Evolutionary conservation across 1,140 invertebrate species (phyloP), one percentile per base, ranked within the genome.

Genomic region (Pomacea maculata): DNA sequence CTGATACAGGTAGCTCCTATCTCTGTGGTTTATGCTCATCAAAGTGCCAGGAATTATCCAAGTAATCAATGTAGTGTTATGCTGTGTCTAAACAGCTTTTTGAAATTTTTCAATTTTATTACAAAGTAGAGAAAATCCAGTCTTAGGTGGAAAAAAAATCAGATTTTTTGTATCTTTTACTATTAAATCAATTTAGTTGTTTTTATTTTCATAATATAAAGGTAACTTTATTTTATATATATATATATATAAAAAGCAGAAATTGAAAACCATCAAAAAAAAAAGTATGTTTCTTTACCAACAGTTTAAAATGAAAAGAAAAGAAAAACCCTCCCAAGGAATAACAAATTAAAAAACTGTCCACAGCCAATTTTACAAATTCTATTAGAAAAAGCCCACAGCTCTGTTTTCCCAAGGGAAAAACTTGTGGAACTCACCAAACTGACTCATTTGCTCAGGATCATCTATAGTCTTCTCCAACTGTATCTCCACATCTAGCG

Each of bases 401-500:
- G 29, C 67, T 65, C 67, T 12, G 29, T 25, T 25, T 70, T 70
- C 11, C 21, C 29, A 11, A 34, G 34, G 6, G 10, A 70, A 70
- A 1, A 34, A 25, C 12, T 70, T 34, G 11, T 12, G 10, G 11
- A 70, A n/a, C 77, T 78, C 11, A 78, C 77, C 77, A 29, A 78
- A 17, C 52, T 70, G 65, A 6, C 68, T 65, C 52, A 78, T 8
- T 34, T 71, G 34, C 17, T 78, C 77, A 21, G 77, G 77, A 29
- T 78, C 77, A 29, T 78, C 70, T 64, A 78, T 78, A 12, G 77
- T 78, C 15, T 67, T 70, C 67, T 78, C 77, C 65, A 78, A 10
- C 45, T 78, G 77, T 7, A 78, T 45, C 14, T 45, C 77, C 52
- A 82, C 71, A 29, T 84, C 83, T 6, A 84, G 57, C 15, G 77